These are phyloP conservation scores for Opisthograptis luteolata DNA, from an alignment of 2,888 invertebrate genomes.

Conservation along the genomic window DNA sequence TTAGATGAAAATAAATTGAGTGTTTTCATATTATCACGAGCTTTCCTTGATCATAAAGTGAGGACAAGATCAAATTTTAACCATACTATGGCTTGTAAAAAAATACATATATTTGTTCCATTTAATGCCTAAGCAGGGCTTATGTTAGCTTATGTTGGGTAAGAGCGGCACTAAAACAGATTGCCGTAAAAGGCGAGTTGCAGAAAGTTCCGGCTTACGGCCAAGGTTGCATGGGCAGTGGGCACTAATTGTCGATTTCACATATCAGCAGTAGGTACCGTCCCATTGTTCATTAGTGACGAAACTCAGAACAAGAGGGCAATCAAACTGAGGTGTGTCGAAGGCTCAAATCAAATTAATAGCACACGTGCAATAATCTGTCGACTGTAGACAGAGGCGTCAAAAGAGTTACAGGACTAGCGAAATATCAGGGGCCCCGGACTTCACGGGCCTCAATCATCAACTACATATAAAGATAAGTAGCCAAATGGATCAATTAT, in stretches of 20 bases:
- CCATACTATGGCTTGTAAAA: no score
- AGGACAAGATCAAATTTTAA: no score
- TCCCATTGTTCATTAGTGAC: conserved; percentile 44
- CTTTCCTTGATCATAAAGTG: no score
- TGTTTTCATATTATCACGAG: no score
- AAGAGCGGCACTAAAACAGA: no score
- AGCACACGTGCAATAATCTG: conserved; percentile 25
- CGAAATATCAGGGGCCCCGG: conserved; percentile 4
- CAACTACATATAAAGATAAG: no score
- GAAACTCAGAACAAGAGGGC: conserved; percentile 54
- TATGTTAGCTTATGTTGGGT: no score
- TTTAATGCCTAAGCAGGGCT: no score
- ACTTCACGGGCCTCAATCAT: not conserved
- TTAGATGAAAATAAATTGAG: no score
- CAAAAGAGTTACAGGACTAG: not conserved
- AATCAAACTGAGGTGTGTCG: conserved; percentile 52
- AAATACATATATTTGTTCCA: no score
- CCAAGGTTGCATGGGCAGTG: conserved; percentile 17
- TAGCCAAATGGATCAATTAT: no score
- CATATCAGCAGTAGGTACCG: conserved; percentile 42
- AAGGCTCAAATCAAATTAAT: conserved; percentile 30
- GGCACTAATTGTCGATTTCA: conserved; percentile 42
- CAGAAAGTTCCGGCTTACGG: conserved; percentile 6
- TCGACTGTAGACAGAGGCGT: conserved; percentile 1
- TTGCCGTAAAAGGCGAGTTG: not conserved